Evolutionary conservation across 2,888 invertebrate species (phyloP), one percentile per base, ranked within the genome.

Genomic region (Pardosa pseudoannulata): DNA sequence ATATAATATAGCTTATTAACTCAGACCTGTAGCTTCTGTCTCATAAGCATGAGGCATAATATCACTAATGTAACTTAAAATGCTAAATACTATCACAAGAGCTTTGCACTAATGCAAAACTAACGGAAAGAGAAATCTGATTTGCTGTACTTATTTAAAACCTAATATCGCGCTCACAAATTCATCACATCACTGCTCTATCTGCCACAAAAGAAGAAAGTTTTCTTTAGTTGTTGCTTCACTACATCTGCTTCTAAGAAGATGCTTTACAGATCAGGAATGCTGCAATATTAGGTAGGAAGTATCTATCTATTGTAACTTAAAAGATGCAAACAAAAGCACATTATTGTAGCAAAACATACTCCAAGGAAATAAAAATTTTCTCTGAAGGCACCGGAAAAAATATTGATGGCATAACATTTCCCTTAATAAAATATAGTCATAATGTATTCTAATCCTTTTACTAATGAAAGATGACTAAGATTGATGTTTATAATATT

Each of bases 21-120:
- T 85, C 83, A 85, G 83, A 85, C 78, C 83, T 85, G 83, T 85
- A 85, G 83, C 83, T 67, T 32, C 23, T 67, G 19, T 67, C 67
- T 67, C 67, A 19, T 31, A 36, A 32, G 67, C 67, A 67, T 67
- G 67, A 67, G 36, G 32, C n/a, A 19, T 67, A 67, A 32, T 31
- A 70, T 64, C 7, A 74, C 74, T 81, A 56, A 74, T 74, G 27
- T 19, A 31, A 19, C 19, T 76, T 78, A 27, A 78, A 67, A 68
- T 62, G 32, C 50, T 50, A 39, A 81, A 73, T 62, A 31, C 7
- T 39, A 6, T 27, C 19, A 16, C 16, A 64, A 36, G 0, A n/a
- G 50, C 41, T 85, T 73, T 68, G 27, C 29, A 73, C 36, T 82
- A 75, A 74, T 71, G 32, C 23, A 23, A 56, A 56, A 67, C 67